Evolutionary conservation across 2,888 invertebrate genomes (phyloP), one percentile per base, ranked within the genome.

Genomic region (Psylliodes chrysocephalus): DNA sequence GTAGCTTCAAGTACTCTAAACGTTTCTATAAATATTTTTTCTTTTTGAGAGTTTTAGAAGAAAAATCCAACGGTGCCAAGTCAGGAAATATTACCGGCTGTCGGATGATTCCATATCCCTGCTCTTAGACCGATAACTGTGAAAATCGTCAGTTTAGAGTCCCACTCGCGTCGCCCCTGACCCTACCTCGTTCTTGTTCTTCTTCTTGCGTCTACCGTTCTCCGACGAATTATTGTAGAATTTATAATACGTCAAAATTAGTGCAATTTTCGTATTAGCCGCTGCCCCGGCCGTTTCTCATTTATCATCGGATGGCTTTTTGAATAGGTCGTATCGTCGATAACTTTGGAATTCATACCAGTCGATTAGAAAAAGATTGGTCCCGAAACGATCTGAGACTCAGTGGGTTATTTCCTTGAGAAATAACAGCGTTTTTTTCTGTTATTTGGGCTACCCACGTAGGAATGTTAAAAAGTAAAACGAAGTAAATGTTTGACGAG

Each of bases 181-280:
- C 42, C 18, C 10, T 2, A 18, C 1, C 18, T 42, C 18, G 18
- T 42, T 42, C 18, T 18, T n/a, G n/a, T 42, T 42, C 42, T 42
- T 42, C 18, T 18, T n/a, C n/a, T 42, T 18, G 1, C 12, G 35
- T n/a, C 33, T 12, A 44, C 55, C 49, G 28, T 49, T 40, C 25
- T 57, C 49, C 62, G 64, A 71, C 69, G 69, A 75, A 75, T 74
- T 70, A 72, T 73, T 73, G 68, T 70, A 70, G 67, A 68, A 65
- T 68, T 76, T 73, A 75, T 77, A 75, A 75, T 73, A 71, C 71
- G 73, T 76, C 74, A 71, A 78, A 80, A 78, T 79, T 78, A 76
- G 72, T 70, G 78, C 78, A 80, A 81, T 81, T 80, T 81, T 75
- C 79, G 76, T 77, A 76, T 81, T 81, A 81, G 72, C 74, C 77